Conservation (phyloP, 2,113 vertebrate species). For the Labeo rohita region DNA sequence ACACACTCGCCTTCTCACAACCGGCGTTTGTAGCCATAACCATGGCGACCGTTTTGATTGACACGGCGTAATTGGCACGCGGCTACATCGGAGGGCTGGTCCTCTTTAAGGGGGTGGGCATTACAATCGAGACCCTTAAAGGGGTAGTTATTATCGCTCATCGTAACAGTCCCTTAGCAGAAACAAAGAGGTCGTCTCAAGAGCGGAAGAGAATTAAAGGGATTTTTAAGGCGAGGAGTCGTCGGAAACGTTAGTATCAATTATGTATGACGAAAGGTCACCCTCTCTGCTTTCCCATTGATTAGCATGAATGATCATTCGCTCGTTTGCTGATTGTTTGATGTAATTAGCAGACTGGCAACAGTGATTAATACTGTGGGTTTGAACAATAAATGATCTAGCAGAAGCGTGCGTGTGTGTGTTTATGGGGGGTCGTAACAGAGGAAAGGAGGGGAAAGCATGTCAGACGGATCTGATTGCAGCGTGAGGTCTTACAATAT, state of each 20-base stretch:
- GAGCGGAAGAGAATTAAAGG: slow-evolving; percentile 29
- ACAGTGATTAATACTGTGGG: slow-evolving; percentile 32
- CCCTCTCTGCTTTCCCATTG: slow-evolving; percentile 33
- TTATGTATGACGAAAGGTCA: slow-evolving; percentile 57
- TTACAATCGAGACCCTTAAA: slow-evolving; percentile 46
- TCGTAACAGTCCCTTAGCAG: slow-evolving; percentile 27
- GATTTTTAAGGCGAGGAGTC: slow-evolving; percentile 34
- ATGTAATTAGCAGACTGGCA: slow-evolving; percentile 45
- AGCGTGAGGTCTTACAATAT: slow-evolving; percentile 44
- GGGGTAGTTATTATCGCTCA: slow-evolving; percentile 28
- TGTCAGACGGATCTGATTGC: slow-evolving; percentile 36
- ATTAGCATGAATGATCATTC: slow-evolving; percentile 50
- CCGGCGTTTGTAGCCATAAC: slow-evolving; percentile 32
- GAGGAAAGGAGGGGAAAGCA: slow-evolving; percentile 27
- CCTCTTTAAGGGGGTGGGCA: slow-evolving; percentile 41
- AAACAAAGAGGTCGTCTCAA: slow-evolving; percentile 35
- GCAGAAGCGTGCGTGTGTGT: background rate
- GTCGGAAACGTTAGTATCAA: slow-evolving; percentile 48
- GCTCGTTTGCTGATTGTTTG: slow-evolving; percentile 39
- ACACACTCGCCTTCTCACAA: slow-evolving; percentile 28
- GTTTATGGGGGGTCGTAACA: background rate
- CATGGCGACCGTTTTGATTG: slow-evolving; percentile 47
- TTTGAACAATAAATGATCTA: slow-evolving; percentile 24
- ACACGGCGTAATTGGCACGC: slow-evolving; percentile 28
- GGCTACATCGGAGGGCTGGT: slow-evolving; percentile 21